Conservation (phyloP, 2,113 vertebrate species). For the Sturnus vulgaris region DNA sequence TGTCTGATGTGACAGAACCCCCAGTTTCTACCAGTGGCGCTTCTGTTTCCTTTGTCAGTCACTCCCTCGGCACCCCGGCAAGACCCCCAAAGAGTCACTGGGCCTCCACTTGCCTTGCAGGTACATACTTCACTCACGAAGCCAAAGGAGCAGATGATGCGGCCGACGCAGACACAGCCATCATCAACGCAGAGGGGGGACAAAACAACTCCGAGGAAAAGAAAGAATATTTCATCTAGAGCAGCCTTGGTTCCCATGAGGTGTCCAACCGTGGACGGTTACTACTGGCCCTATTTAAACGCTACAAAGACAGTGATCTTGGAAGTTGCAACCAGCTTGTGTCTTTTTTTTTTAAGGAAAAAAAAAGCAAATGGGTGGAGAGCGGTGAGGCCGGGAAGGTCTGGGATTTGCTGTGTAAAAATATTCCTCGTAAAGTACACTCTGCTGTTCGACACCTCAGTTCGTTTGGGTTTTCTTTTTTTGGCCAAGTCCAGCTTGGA, state of each 20-base stretch:
- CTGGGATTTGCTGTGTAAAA: slow-evolving; percentile 79
- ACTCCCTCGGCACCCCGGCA: neutral
- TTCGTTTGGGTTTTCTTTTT: slow-evolving; percentile 70
- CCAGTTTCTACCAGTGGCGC: neutral
- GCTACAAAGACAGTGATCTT: slow-evolving; percentile 74
- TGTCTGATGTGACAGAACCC: accelerated
- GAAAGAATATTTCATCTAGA: slow-evolving; percentile 99
- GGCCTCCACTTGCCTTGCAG: slow-evolving; percentile 70
- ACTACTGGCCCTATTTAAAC: slow-evolving; percentile 74
- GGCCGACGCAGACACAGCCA: slow-evolving; percentile 96
- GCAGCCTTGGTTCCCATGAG: slow-evolving; percentile 76
- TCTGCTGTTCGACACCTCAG: slow-evolving; percentile 89
- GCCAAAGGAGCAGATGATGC: slow-evolving; percentile 99
- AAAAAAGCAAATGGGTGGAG: slow-evolving; percentile 62
- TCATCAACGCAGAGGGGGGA: slow-evolving; percentile 98
- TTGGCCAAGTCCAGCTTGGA: slow-evolving; percentile 79
- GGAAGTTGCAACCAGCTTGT: slow-evolving; percentile 74
- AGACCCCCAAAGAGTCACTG: slow-evolving; percentile 3
- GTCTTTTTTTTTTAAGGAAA: slow-evolving; percentile 37
- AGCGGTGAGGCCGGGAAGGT: slow-evolving; percentile 75
- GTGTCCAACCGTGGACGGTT: slow-evolving; percentile 76
- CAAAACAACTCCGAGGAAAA: slow-evolving; percentile 98
- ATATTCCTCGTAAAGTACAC: slow-evolving; percentile 86
- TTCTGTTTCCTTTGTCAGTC: neutral
- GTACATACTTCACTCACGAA: slow-evolving; percentile 99